phyloP scores from a whole-genome alignment of 1,140 invertebrate genomes.

The Drosophila arawakana region DNA sequence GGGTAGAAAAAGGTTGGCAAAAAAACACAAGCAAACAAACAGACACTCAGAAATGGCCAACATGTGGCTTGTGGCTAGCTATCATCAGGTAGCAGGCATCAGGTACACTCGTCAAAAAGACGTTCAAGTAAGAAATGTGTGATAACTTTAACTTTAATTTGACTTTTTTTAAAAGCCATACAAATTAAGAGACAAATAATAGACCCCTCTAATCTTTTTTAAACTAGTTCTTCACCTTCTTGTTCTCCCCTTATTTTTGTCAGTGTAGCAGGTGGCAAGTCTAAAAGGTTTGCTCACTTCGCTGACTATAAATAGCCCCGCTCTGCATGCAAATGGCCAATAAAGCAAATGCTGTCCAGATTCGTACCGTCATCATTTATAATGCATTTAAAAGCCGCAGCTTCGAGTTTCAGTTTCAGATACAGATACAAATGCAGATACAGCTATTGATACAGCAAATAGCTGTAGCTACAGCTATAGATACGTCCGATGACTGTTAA shows the following conservation, averaged over 20 bases:
- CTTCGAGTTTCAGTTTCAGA: conserved; percentile 23
- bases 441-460: conserved; percentile 12
- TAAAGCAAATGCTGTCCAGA: conserved; percentile 50
- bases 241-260: too few species aligned
- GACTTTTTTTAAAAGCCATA: too few species aligned
- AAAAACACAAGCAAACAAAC: conserved; percentile 13
- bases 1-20: conserved; percentile 16
- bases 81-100: not conserved
- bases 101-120: too few species aligned
- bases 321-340: conserved; percentile 53
- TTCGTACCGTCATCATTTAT: conserved; percentile 61
- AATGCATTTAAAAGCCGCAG: conserved; percentile 68
- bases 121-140: too few species aligned
- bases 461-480: conserved; percentile 5
- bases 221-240: too few species aligned
- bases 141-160: too few species aligned
- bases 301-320: conserved; percentile 55
- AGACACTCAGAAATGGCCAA: conserved; percentile 30
- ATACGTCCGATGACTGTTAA: conserved; percentile 32
- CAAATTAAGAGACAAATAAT: too few species aligned
- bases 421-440: conserved; percentile 4
- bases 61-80: conserved; percentile 1
- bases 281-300: conserved; percentile 5
- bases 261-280: not conserved
- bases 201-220: too few species aligned